A percentile compares a stretch with the other conserved stretches of the same genome.
Conservation (phyloP, 2,113 vertebrate species). For the Himantopus leucocephalus region DNA sequence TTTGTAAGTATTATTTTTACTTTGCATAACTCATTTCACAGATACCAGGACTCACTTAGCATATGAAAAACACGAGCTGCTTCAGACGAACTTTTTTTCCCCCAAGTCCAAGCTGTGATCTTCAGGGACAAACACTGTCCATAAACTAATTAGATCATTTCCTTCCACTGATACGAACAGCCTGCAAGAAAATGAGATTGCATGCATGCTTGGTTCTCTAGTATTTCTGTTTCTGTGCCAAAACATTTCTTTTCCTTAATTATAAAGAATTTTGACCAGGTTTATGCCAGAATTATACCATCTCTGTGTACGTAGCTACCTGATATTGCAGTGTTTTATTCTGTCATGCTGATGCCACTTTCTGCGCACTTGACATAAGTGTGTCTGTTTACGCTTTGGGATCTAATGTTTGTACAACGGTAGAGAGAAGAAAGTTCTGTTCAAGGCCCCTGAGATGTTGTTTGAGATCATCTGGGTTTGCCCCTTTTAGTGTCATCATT, state of each 20-base stretch:
- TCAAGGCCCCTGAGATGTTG: neutral
- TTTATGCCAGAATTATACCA: neutral
- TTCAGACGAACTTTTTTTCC: neutral
- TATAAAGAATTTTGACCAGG: neutral
- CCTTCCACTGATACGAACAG: neutral
- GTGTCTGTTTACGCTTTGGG: neutral
- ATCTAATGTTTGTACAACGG: neutral
- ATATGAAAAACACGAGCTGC: neutral
- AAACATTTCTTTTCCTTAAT: neutral
- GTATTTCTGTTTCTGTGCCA: neutral
- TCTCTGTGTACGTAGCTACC: neutral
- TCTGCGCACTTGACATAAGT: neutral
- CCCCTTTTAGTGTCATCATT: neutral
- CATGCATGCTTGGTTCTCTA: neutral
- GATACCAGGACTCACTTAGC: neutral
- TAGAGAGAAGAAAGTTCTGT: neutral
- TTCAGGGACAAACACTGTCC: neutral
- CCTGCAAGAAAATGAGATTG: constrained; percentile 7
- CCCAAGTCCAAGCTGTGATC: neutral
- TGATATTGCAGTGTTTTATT: neutral
- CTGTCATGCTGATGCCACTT: neutral
- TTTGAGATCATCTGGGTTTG: neutral
- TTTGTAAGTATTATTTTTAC: neutral
- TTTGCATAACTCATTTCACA: neutral
- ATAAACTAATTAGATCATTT: constrained; percentile 45